phyloP scores from a whole-genome alignment of 2,888 invertebrate genomes.

The Erebia aethiops region DNA sequence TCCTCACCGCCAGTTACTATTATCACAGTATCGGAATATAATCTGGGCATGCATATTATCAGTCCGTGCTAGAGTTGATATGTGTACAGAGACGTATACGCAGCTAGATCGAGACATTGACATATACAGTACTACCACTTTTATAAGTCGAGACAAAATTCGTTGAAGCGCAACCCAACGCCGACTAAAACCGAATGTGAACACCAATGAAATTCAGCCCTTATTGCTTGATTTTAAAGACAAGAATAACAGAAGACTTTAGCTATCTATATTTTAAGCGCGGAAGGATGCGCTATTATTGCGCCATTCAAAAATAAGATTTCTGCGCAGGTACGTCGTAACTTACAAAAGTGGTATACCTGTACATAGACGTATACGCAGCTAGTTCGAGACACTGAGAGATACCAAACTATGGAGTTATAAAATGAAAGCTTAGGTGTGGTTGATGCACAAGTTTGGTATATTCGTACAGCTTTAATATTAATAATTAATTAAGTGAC shows the following conservation, averaged over 20 bases:
- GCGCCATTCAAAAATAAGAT: too few species aligned
- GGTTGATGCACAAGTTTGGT: slow-evolving; percentile 30
- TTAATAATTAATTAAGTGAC: too few species aligned
- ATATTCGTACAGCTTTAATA: background rate
- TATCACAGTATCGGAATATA: slow-evolving; percentile 40
- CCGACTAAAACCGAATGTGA: too few species aligned
- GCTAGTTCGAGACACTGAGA: slow-evolving; percentile 48
- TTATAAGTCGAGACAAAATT: too few species aligned
- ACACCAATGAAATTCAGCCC: too few species aligned
- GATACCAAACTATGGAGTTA: slow-evolving; percentile 42
- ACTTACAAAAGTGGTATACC: slow-evolving; percentile 19
- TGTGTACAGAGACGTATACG: slow-evolving; percentile 42
- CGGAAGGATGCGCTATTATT: too few species aligned
- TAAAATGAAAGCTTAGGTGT: slow-evolving; percentile 49
- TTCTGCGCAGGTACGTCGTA: too few species aligned
- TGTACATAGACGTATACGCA: slow-evolving; percentile 42
- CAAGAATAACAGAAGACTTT: too few species aligned
- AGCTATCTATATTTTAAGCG: too few species aligned
- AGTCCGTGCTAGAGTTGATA: slow-evolving; percentile 46
- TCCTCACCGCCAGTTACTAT: slow-evolving; percentile 44
- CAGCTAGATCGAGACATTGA: slow-evolving; percentile 48
- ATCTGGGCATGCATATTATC: slow-evolving; percentile 70
- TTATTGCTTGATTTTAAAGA: too few species aligned
- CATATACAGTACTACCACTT: slow-evolving; percentile 21
- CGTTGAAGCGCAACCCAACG: too few species aligned